These are phyloP conservation scores for Cephalopterus ornatus DNA, from an alignment of 2,113 vertebrate species.

Conservation along the genomic window DNA sequence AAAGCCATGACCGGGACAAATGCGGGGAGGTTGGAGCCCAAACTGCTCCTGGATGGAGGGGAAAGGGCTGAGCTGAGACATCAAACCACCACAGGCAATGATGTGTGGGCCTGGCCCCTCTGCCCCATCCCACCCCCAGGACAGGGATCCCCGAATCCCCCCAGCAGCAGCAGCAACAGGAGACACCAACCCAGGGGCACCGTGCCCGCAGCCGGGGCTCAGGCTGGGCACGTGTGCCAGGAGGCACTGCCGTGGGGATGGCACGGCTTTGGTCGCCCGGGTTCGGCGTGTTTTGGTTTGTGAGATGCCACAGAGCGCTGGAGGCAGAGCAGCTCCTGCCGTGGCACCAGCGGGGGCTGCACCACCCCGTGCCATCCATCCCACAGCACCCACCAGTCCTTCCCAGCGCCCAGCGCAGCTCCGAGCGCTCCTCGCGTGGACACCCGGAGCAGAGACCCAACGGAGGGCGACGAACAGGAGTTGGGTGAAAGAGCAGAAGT, in stretches of 20 bases:
- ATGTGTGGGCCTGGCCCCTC: rapidly evolving
- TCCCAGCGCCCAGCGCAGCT: neutral
- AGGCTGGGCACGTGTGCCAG: neutral
- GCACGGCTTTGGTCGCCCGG: rapidly evolving
- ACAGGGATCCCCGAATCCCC: rapidly evolving
- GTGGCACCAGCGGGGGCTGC: rapidly evolving
- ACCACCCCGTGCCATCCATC: rapidly evolving
- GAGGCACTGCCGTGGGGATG: neutral
- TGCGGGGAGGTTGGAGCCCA: rapidly evolving
- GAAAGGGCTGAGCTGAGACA: neutral
- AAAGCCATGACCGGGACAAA: rapidly evolving
- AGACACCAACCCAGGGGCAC: neutral
- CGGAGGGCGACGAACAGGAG: neutral
- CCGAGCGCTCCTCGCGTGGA: rapidly evolving
- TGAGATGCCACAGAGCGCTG: rapidly evolving
- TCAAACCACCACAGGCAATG: rapidly evolving
- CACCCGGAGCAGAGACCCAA: neutral
- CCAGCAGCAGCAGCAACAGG: neutral
- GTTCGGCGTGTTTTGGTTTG: neutral
- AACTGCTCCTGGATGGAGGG: neutral
- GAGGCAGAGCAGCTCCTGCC: neutral
- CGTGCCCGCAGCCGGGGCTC: neutral
- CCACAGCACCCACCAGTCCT: rapidly evolving
- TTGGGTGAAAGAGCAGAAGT: neutral
- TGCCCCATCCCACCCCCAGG: rapidly evolving